Conservation (phyloP, 2,113 vertebrate genomes). For the Xenotilapia longispinis region DNA sequence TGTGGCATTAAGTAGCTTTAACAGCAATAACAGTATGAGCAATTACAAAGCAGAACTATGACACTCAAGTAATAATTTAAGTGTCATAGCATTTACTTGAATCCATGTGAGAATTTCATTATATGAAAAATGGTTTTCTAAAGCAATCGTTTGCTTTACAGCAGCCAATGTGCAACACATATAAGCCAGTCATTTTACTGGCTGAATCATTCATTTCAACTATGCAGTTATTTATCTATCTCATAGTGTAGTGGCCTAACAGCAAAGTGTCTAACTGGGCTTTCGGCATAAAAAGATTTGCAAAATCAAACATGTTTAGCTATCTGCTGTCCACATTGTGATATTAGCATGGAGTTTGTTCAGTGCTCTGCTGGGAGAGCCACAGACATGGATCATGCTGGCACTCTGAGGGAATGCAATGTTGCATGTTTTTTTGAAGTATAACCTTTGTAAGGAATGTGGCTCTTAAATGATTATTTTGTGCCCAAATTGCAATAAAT, state of each 20-base stretch:
- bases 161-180: neutral
- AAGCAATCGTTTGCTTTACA: neutral
- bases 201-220: neutral
- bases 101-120: neutral
- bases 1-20: neutral
- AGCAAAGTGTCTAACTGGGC: neutral
- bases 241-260: neutral
- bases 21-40: neutral
- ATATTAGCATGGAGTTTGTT: neutral
- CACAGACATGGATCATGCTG: neutral
- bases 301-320: neutral
- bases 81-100: neutral
- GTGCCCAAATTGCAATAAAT: neutral
- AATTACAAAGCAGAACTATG: neutral
- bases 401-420: neutral
- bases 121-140: neutral
- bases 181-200: neutral
- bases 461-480: neutral
- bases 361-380: neutral
- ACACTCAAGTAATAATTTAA: neutral
- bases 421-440: neutral
- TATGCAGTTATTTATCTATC: neutral
- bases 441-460: neutral
- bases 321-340: neutral
- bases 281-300: neutral